Evolutionary conservation across 2,888 invertebrate genomes (phyloP).

Genomic region (Psylliodes chrysocephalus): DNA sequence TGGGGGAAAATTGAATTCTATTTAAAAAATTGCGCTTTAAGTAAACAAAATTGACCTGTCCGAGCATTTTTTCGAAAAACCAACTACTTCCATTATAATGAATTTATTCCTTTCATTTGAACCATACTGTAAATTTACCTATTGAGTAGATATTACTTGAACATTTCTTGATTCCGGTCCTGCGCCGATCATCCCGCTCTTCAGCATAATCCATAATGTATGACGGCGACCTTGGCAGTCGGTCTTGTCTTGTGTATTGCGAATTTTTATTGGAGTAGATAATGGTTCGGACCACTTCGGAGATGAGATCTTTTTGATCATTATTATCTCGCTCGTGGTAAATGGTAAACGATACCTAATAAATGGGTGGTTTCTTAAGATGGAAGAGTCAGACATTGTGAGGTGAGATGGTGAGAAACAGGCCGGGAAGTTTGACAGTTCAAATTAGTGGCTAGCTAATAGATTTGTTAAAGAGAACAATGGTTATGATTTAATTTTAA

Average conservation of each 20-base stretch:
- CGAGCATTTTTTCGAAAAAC: too few relatives aligned
- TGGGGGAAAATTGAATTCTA: too few relatives aligned
- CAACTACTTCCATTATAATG: too few relatives aligned
- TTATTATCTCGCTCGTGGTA: slow-evolving; percentile 11
- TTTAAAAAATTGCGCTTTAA: too few relatives aligned
- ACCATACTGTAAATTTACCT: too few relatives aligned
- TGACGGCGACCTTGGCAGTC: slow-evolving; percentile 25
- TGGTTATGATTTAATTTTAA: too few relatives aligned
- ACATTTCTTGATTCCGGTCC: background rate
- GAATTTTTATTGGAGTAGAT: slow-evolving; percentile 17
- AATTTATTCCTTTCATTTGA: too few relatives aligned
- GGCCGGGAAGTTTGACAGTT: background rate
- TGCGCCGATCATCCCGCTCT: background rate
- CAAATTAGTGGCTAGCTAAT: background rate
- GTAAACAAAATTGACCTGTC: too few relatives aligned
- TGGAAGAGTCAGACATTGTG: background rate
- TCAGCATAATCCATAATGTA: background rate
- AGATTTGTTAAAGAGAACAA: too few relatives aligned
- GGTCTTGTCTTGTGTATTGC: background rate
- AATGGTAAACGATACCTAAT: background rate
- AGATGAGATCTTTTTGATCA: background rate
- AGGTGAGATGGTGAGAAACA: background rate
- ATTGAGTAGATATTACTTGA: too few relatives aligned
- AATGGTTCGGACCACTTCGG: slow-evolving; percentile 2
- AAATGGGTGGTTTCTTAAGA: background rate